These are phyloP conservation scores for Cyclophora albipunctata DNA, from an alignment of 2,888 invertebrate genomes.

Conservation along the genomic window DNA sequence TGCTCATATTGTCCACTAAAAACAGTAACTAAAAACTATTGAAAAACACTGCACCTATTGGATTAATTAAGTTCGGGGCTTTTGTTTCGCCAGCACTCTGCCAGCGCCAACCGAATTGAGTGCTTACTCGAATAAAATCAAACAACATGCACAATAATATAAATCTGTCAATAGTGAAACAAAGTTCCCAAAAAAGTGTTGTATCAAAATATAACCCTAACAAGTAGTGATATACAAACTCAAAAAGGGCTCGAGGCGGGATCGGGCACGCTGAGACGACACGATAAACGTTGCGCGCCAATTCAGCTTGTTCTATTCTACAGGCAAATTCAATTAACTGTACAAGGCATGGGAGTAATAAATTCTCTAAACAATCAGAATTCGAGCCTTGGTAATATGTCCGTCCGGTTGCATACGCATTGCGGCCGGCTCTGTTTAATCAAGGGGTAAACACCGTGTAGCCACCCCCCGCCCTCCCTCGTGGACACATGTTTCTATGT, in stretches of 20 bases:
- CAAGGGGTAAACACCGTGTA: constrained; percentile 67
- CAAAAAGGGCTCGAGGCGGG: constrained; percentile 34
- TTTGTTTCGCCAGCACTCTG: no score
- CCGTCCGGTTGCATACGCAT: constrained; percentile 71
- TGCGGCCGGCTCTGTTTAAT: constrained; percentile 71
- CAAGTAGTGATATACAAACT: constrained; percentile 29
- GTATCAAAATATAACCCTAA: constrained; percentile 22
- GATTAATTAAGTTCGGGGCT: no score
- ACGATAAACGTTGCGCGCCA: constrained; percentile 58
- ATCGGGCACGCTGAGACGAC: constrained; percentile 53
- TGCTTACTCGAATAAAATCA: no score
- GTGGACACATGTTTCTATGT: constrained; percentile 50
- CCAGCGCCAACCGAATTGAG: no score
- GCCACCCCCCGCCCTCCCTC: constrained; percentile 40
- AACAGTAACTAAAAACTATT: no score
- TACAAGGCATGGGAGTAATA: constrained; percentile 73
- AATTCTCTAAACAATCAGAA: constrained; percentile 76
- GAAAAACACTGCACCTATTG: no score
- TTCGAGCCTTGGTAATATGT: constrained; percentile 73
- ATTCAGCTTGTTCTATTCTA: constrained; percentile 67
- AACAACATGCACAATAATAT: no score
- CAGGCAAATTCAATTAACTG: constrained; percentile 74
- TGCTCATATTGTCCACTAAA: no score
- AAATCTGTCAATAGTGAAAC: no score
- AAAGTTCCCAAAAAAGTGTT: not conserved